phyloP scores from a whole-genome alignment of 2,797 vertebrate genomes.

The Euthynnus affinis region DNA sequence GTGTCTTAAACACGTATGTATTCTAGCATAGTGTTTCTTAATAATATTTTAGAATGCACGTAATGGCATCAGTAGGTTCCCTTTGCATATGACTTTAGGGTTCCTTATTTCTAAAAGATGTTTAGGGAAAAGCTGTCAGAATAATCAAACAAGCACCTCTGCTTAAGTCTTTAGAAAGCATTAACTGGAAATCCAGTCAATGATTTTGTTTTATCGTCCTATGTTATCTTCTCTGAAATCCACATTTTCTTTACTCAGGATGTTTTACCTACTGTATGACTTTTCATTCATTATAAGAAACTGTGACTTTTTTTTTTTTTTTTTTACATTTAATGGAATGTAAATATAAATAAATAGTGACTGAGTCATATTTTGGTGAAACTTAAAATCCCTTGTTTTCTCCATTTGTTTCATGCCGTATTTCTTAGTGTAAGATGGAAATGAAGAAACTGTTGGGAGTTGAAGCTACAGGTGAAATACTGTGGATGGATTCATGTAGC shows the following conservation, averaged over 20 bases:
- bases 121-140: not conserved
- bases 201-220: not conserved
- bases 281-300: slow-evolving; percentile 18
- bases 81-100: slow-evolving; percentile 7
- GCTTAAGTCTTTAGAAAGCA: not conserved
- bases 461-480: not conserved
- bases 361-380: not conserved
- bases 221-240: slow-evolving; percentile 3
- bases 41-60: not conserved
- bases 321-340: slow-evolving; percentile 3
- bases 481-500: not conserved
- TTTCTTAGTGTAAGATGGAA: not conserved
- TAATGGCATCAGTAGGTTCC: not conserved
- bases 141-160: not conserved
- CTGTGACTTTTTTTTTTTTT: slow-evolving; percentile 22
- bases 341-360: slow-evolving; percentile 19
- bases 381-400: not conserved
- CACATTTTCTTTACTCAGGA: slow-evolving; percentile 35
- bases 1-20: slow-evolving; percentile 3
- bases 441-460: not conserved
- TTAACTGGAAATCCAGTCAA: slow-evolving; percentile 1
- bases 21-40: not conserved
- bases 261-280: slow-evolving; percentile 33
- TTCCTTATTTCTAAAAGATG: not conserved
- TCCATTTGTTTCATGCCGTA: not conserved